A percentile compares a stretch with the other conserved stretches of the same genome.
Conservation (phyloP, 2,797 vertebrate species). For the Pterois miles region DNA sequence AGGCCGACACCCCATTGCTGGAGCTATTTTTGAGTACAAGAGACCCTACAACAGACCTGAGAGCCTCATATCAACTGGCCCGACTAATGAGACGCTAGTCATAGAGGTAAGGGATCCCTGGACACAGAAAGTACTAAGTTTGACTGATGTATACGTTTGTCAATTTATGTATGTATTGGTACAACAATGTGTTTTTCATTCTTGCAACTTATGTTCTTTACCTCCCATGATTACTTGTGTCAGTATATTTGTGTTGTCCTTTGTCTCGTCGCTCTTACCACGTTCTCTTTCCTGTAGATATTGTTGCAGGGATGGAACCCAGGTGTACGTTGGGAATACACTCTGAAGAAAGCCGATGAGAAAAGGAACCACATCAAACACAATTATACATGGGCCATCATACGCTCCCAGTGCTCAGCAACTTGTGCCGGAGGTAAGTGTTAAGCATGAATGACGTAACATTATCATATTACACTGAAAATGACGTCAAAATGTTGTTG, state of each 20-base stretch:
- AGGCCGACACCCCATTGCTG: conserved; percentile 86
- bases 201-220: neutral
- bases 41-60: conserved; percentile 88
- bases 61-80: conserved; percentile 85
- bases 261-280: neutral
- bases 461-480: too few relatives aligned
- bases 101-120: conserved; percentile 82
- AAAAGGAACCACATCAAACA: conserved; percentile 76
- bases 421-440: conserved; percentile 89
- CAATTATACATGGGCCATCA: conserved; percentile 87
- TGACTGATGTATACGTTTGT: neutral
- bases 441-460: neutral
- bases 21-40: conserved; percentile 88
- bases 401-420: conserved; percentile 87
- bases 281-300: conserved; percentile 77
- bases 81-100: conserved; percentile 89
- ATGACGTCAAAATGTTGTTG: neutral
- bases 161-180: neutral
- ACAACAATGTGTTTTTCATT: neutral
- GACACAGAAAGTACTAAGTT: neutral
- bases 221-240: neutral
- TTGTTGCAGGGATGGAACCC: conserved; percentile 90
- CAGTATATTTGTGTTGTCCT: neutral
- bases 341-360: conserved; percentile 77
- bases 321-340: conserved; percentile 90